phyloP scores from a whole-genome alignment of 2,888 invertebrate genomes.

The Torymus tubicola region DNA sequence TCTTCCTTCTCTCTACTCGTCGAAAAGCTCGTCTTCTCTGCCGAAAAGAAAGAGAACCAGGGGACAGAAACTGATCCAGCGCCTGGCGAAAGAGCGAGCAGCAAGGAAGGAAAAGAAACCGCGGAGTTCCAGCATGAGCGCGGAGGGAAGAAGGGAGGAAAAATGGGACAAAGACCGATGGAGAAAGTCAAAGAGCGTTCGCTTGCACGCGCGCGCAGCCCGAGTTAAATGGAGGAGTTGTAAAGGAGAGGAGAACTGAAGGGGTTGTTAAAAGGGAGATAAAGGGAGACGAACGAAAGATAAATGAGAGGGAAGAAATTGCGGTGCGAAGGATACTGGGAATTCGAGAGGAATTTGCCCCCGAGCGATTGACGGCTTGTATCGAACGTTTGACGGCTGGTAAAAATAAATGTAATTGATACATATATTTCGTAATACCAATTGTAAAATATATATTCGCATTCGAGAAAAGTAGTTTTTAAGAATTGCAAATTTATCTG shows the following conservation, averaged over 20 bases:
- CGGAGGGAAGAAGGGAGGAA: not conserved
- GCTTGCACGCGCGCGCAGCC: constrained; percentile 4
- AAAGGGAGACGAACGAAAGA: constrained; percentile 27
- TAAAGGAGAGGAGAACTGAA: constrained; percentile 33
- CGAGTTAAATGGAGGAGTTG: constrained; percentile 31
- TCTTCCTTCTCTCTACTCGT: not conserved
- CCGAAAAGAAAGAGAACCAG: constrained; percentile 21
- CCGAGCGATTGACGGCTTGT: too few relatives aligned
- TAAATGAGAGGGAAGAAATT: constrained; percentile 19
- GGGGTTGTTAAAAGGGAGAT: constrained; percentile 44
- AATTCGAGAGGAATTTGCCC: not conserved
- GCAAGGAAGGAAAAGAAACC: not conserved
- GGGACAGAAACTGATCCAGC: not conserved
- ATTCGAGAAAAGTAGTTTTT: too few relatives aligned
- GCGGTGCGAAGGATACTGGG: not conserved
- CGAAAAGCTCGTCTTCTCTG: constrained; percentile 37
- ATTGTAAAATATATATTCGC: too few relatives aligned
- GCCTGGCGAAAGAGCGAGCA: too few relatives aligned
- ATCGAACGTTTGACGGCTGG: too few relatives aligned
- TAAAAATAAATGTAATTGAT: too few relatives aligned
- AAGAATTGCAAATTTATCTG: too few relatives aligned
- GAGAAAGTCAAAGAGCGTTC: constrained; percentile 54
- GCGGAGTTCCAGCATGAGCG: not conserved
- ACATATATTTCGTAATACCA: too few relatives aligned
- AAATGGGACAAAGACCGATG: constrained; percentile 43